Percentiles rank a stretch among this genome's conserved stretches.
Evolutionary conservation across 2,797 vertebrate genomes (phyloP).

Genomic region (Helostoma temminkii): DNA sequence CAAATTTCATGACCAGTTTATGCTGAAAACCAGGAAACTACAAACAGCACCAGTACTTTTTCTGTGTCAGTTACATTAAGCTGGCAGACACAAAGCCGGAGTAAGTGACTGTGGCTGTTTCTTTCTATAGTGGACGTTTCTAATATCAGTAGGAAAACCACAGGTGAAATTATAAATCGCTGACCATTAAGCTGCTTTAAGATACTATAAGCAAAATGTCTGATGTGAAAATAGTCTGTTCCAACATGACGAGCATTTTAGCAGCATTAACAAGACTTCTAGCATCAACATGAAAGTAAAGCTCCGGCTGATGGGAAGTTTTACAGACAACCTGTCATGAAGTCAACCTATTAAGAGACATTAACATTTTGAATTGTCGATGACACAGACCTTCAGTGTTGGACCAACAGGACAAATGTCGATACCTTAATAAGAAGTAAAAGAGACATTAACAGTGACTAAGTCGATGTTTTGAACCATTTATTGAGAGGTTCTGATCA

Average conservation of each 20-base stretch:
- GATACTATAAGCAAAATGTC: background rate
- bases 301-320: background rate
- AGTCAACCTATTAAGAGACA: background rate
- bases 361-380: background rate
- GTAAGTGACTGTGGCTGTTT: too few species aligned
- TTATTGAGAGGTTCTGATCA: slow-evolving; percentile 98
- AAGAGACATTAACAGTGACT: slow-evolving; percentile 40
- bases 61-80: background rate
- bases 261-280: background rate
- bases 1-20: too few species aligned
- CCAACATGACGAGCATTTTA: background rate
- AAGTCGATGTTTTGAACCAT: slow-evolving; percentile 91
- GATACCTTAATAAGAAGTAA: slow-evolving; percentile 3
- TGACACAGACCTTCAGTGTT: background rate
- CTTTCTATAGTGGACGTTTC: too few species aligned
- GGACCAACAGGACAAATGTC: background rate
- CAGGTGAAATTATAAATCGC: background rate
- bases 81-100: too few species aligned
- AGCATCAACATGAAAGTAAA: background rate
- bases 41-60: too few species aligned
- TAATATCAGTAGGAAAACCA: background rate
- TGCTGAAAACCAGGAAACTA: too few species aligned
- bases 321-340: background rate
- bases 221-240: background rate
- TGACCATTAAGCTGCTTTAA: too few species aligned